These are phyloP conservation scores for Antheraea assamensis DNA, from an alignment of 2,888 invertebrate genomes.

Conservation along the genomic window DNA sequence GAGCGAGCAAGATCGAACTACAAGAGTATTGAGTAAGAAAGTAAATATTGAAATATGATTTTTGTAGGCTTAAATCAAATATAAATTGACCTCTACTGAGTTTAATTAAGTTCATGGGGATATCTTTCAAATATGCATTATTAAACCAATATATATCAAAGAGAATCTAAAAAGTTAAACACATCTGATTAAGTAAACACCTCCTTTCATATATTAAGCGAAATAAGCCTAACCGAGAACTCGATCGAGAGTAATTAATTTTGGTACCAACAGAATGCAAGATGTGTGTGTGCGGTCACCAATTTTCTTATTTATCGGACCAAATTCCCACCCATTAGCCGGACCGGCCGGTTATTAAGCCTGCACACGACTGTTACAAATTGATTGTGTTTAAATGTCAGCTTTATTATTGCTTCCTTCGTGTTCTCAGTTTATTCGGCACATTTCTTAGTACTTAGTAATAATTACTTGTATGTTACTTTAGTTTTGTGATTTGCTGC, in stretches of 20 bases:
- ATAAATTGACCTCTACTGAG: too few relatives aligned
- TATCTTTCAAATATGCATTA: not conserved
- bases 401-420: slow-evolving; percentile 9
- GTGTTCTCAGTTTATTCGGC: not conserved
- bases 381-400: slow-evolving; percentile 45
- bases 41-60: too few relatives aligned
- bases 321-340: slow-evolving; percentile 63
- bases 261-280: slow-evolving; percentile 42
- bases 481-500: too few relatives aligned
- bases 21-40: too few relatives aligned
- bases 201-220: slow-evolving; percentile 32
- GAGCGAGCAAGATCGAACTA: too few relatives aligned
- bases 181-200: slow-evolving; percentile 39
- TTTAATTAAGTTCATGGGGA: too few relatives aligned
- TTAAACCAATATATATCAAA: not conserved
- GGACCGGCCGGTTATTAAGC: slow-evolving; percentile 56
- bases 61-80: too few relatives aligned
- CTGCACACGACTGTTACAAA: slow-evolving; percentile 53
- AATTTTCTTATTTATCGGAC: slow-evolving; percentile 73
- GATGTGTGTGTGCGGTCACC: slow-evolving; percentile 59
- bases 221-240: slow-evolving; percentile 39
- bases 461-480: not conserved
- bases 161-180: slow-evolving; percentile 18
- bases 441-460: not conserved
- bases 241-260: slow-evolving; percentile 55